phyloP scores from a whole-genome alignment of 1,140 invertebrate genomes.

The Apis mellifera region Amel_HAv3.1 CM009931.2:17896001-17896500 shows the following conservation, averaged over 20 bases:
- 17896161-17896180: constrained; percentile 58
- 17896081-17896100: not conserved
- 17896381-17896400: not conserved
- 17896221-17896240: constrained; percentile 62
- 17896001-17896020: constrained; percentile 64
- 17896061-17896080: not conserved
- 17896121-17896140: constrained; percentile 13
- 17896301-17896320: constrained; percentile 72
- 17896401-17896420: not conserved
- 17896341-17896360: constrained; percentile 71
- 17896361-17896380: constrained; percentile 20
- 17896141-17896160: constrained; percentile 51
- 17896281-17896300: constrained; percentile 71
- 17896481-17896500: constrained; percentile 20
- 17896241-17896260: constrained; percentile 50
- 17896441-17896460: not conserved
- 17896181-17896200: constrained; percentile 66
- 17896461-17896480: not conserved
- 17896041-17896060: too few relatives aligned
- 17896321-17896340: constrained; percentile 65
- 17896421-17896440: not conserved
- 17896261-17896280: constrained; percentile 70
- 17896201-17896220: constrained; percentile 71
- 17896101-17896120: not conserved
- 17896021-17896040: not conserved